Evolutionary conservation across 2,888 invertebrate species (phyloP).

Genomic region (Agriotes lineatus): DNA sequence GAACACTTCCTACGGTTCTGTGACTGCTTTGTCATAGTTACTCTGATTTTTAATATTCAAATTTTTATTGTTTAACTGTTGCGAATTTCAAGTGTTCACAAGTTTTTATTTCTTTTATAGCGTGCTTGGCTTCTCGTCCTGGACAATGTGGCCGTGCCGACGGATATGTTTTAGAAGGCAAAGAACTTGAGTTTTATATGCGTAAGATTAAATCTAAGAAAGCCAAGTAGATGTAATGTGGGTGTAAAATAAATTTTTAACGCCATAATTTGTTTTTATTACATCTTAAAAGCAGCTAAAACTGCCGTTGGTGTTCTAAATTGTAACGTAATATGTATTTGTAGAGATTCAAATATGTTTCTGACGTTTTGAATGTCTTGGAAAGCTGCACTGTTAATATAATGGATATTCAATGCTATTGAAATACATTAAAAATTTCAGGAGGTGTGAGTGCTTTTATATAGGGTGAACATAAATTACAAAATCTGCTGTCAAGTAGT

Average conservation of each 20-base stretch:
- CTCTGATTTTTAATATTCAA: constrained; percentile 74
- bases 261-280: constrained; percentile 19
- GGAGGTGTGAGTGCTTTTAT: no score
- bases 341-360: no score
- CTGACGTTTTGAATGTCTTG: no score
- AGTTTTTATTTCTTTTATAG: constrained; percentile 70
- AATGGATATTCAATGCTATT: no score
- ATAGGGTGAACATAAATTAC: no score
- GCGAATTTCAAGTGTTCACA: constrained; percentile 51
- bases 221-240: constrained; percentile 78
- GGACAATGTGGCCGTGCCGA: constrained; percentile 98
- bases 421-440: no score
- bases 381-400: no score
- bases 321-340: no score
- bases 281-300: background rate
- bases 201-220: constrained; percentile 98
- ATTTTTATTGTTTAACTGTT: constrained; percentile 4
- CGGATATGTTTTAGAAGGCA: constrained; percentile 98
- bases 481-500: no score
- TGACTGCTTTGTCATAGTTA: constrained; percentile 85
- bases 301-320: no score
- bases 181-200: constrained; percentile 99
- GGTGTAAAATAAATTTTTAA: constrained; percentile 48
- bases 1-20: constrained; percentile 69
- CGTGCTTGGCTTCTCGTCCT: constrained; percentile 96